A percentile compares a stretch with the other conserved stretches of the same genome.
Evolutionary conservation across 2,113 vertebrate species (phyloP).

Genomic region (Gambusia affinis): DNA sequence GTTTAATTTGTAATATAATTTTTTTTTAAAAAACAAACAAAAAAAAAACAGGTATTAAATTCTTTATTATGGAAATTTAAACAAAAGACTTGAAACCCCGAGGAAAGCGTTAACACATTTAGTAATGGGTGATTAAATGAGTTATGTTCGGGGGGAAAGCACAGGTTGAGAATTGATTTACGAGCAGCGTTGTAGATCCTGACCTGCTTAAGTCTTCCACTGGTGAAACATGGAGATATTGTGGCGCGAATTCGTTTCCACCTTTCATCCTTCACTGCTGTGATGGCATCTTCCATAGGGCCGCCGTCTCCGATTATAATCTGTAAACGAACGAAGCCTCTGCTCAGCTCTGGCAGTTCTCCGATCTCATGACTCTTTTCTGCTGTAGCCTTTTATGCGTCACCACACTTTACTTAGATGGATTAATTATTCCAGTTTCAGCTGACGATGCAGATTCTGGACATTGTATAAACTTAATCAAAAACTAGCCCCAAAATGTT

Average conservation of each 20-base stretch:
- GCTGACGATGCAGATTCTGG: too few species aligned
- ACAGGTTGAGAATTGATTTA: not conserved
- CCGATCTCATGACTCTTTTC: not conserved
- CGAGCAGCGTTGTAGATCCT: not conserved
- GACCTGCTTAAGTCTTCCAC: slow-evolving; percentile 80
- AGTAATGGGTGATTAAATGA: not conserved
- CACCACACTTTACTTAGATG: not conserved
- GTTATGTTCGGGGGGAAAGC: not conserved
- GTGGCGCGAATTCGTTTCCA: slow-evolving; percentile 80
- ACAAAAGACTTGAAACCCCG: too few species aligned
- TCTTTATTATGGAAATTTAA: too few species aligned
- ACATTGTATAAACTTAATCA: too few species aligned
- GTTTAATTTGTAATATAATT: too few species aligned
- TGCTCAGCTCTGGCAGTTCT: not conserved
- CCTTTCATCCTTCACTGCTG: slow-evolving; percentile 68
- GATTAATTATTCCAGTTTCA: not conserved
- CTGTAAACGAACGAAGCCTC: slow-evolving; percentile 39
- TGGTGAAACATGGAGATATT: slow-evolving; percentile 81
- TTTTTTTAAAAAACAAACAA: too few species aligned
- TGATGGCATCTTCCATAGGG: slow-evolving; percentile 66
- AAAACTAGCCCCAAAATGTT: too few species aligned
- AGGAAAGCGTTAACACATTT: not conserved
- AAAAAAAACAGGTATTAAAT: too few species aligned
- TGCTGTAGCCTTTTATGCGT: not conserved
- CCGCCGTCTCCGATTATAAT: not conserved